phyloP scores from a whole-genome alignment of 2,797 vertebrate genomes.

The Hypotaenidia philippensis region DNA sequence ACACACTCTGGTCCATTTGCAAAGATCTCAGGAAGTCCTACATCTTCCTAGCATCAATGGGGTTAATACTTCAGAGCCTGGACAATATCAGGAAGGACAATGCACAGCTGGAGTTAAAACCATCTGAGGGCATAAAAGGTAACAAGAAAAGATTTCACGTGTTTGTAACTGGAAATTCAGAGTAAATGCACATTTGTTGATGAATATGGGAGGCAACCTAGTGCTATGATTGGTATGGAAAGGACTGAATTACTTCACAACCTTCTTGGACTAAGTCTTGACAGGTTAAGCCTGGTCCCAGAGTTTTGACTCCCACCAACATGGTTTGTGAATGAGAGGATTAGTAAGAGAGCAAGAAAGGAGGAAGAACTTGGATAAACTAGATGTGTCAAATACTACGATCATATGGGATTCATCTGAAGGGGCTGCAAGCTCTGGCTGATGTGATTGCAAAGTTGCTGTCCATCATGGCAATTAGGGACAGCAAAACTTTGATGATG shows the following conservation, averaged over 20 bases:
- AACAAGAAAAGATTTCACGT: neutral
- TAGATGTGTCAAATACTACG: neutral
- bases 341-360: neutral
- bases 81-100: neutral
- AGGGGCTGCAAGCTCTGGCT: neutral
- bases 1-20: fast-evolving
- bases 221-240: neutral
- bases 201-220: neutral
- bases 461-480: neutral
- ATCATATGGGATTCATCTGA: neutral
- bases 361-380: neutral
- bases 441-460: neutral
- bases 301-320: neutral
- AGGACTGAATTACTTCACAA: neutral
- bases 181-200: neutral
- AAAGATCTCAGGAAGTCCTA: neutral
- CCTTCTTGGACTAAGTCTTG: neutral
- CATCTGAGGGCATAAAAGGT: neutral
- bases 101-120: neutral
- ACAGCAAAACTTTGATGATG: neutral
- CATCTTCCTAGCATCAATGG: neutral
- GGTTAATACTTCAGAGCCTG: neutral
- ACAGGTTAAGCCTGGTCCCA: neutral
- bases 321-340: neutral
- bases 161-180: neutral